Base-by-base conservation (phyloP, 2,113 vertebrate genomes). In the Larimichthys crocea region DNA sequence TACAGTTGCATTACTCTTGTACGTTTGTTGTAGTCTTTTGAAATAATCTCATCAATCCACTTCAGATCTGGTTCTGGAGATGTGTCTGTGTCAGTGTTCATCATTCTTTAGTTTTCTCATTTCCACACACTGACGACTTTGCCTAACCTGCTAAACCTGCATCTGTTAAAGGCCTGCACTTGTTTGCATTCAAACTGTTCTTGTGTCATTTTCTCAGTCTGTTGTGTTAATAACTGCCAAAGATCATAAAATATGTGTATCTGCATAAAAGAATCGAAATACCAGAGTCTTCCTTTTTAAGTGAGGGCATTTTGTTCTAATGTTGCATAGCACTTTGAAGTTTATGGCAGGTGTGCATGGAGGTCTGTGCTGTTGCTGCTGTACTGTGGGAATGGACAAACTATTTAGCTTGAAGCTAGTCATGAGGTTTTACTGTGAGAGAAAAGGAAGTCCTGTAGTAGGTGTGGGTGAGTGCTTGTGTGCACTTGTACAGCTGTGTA, bases 391-490 rank as follows among this genome's bases (percentile, higher is more conserved):
- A 83, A 74, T 68, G 29, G 49, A 35, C 29, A 10, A 10, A 20
- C n/a, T 62, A 12, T 76, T 84, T 81, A 59, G 63, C 82, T 71
- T 4, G 5, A 57, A 83, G 83, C 85, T 11, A 55, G 80, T 84
- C 70, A 42, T 64, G 66, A 78, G 76, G 53, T 80, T 84, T 71
- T 52, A n/a, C 17, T 49, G 22, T 67, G 44, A 65, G 40, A 74
- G 66, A 73, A 79, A 65, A 46, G 73, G 81, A 86, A 77, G 56
- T 74, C 10, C 0, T 48, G 15, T 10, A 46, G 63, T 69, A 72
- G 79, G 85, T 77, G 88, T 81, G 83, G 55, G 62, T 71, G 15
- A 59, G 22, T 76, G 62, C 87, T 61, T 89, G 89, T 90, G 67
- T 2, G 19, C 82, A 91, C 83, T 72, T 77, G 84, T n/a, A n/a